These are phyloP conservation scores for Thinocorus orbignyianus DNA, from an alignment of 2,113 vertebrate genomes.

Conservation along the genomic window DNA sequence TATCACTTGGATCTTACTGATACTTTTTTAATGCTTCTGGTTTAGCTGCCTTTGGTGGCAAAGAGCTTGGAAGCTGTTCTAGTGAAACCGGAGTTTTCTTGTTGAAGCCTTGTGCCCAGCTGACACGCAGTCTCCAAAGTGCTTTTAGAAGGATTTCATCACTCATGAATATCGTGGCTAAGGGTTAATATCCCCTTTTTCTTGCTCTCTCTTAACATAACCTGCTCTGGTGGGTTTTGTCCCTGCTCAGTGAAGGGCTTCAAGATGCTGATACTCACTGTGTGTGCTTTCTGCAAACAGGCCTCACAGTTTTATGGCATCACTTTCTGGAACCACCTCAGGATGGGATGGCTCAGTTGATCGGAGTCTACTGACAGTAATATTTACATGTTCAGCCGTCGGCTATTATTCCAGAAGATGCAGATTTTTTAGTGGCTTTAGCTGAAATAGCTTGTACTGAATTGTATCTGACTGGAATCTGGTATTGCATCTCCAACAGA, in stretches of 20 bases:
- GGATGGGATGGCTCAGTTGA: background rate
- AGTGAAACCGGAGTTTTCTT: background rate
- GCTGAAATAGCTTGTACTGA: background rate
- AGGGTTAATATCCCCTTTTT: background rate
- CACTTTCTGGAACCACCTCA: background rate
- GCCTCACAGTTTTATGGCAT: background rate
- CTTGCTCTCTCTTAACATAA: background rate
- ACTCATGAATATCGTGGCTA: background rate
- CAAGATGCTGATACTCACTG: rapidly evolving
- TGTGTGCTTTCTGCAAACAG: background rate
- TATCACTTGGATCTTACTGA: background rate
- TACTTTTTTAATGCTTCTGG: background rate
- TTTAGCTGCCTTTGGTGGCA: background rate
- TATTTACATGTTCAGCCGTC: background rate
- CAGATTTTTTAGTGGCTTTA: background rate
- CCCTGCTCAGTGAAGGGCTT: background rate
- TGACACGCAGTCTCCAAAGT: background rate
- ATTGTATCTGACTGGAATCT: background rate
- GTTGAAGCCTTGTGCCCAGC: background rate
- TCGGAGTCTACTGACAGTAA: background rate
- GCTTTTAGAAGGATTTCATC: background rate
- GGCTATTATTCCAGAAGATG: background rate
- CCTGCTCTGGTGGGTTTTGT: background rate
- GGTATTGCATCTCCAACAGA: background rate
- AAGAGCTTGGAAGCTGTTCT: background rate